Percentiles rank a stretch among this genome's conserved stretches.
phyloP scores from a whole-genome alignment of 1,140 invertebrate genomes.

The Hyposmocoma kahamanoa region DNA sequence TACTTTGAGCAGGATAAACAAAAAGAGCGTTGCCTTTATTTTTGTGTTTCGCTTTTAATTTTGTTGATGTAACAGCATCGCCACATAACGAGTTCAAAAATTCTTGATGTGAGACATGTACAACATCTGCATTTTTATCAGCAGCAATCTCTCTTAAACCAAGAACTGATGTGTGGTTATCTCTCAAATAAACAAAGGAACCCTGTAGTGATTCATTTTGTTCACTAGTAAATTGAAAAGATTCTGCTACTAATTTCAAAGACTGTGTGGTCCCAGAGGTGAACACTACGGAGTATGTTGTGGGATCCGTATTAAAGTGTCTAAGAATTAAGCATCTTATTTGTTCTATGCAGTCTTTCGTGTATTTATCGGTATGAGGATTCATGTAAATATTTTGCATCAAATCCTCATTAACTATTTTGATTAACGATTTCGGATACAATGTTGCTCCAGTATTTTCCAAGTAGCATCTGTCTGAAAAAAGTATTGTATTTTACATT shows the following conservation, averaged over 20 bases:
- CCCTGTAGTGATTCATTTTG: constrained; percentile 56
- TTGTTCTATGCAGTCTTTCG: constrained; percentile 87
- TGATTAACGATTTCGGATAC: constrained; percentile 85
- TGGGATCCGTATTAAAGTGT: constrained; percentile 86
- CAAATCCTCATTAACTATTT: constrained; percentile 79
- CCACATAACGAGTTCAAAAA: constrained; percentile 63
- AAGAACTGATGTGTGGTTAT: constrained; percentile 96
- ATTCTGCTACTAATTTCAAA: constrained; percentile 88
- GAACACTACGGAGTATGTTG: constrained; percentile 92
- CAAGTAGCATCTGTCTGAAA: constrained; percentile 85
- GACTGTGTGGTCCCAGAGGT: constrained; percentile 91
- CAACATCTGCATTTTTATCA: constrained; percentile 68
- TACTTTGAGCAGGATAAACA: constrained; percentile 93
- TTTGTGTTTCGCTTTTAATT: constrained; percentile 15
- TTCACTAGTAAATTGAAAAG: constrained; percentile 78
- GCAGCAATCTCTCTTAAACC: constrained; percentile 86
- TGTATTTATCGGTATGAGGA: constrained; percentile 89
- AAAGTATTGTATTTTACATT: too few species aligned
- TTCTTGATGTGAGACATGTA: constrained; percentile 71
- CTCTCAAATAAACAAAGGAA: constrained; percentile 86
- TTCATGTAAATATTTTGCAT: constrained; percentile 86
- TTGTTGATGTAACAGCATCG: constrained; percentile 17
- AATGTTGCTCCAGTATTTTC: constrained; percentile 93
- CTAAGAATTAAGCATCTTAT: constrained; percentile 86
- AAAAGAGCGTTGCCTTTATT: constrained; percentile 78